These are phyloP conservation scores for Perca flavescens DNA, from an alignment of 2,113 vertebrate genomes.

Conservation along the genomic window DNA sequence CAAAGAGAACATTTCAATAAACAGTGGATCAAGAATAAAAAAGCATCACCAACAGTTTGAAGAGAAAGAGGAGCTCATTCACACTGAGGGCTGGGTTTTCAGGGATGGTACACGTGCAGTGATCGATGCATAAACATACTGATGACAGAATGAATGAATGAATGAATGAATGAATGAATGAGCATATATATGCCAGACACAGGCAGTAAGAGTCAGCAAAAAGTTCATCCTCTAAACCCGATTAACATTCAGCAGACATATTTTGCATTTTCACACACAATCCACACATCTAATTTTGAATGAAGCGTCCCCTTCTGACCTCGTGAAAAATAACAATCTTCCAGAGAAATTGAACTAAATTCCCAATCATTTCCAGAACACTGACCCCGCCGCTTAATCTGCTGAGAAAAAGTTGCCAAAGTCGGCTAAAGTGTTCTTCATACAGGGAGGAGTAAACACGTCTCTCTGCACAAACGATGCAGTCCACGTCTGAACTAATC, in stretches of 20 bases:
- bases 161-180: neutral
- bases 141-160: neutral
- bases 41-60: neutral
- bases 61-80: conserved; percentile 28
- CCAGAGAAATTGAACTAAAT: neutral
- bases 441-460: neutral
- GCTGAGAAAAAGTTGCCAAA: neutral
- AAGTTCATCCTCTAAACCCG: neutral
- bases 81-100: conserved; percentile 72
- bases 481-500: neutral
- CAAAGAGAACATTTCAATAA: conserved; percentile 5
- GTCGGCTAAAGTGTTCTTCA: neutral
- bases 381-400: neutral
- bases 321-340: neutral
- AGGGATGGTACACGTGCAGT: neutral
- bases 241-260: neutral
- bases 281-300: neutral
- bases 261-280: neutral
- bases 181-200: neutral
- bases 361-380: neutral
- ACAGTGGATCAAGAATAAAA: neutral
- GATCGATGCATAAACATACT: neutral
- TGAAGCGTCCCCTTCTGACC: neutral
- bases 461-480: neutral
- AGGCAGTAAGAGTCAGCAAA: neutral